Conservation (phyloP, 1,140 invertebrate species). For the Orius laevigatus region DNA sequence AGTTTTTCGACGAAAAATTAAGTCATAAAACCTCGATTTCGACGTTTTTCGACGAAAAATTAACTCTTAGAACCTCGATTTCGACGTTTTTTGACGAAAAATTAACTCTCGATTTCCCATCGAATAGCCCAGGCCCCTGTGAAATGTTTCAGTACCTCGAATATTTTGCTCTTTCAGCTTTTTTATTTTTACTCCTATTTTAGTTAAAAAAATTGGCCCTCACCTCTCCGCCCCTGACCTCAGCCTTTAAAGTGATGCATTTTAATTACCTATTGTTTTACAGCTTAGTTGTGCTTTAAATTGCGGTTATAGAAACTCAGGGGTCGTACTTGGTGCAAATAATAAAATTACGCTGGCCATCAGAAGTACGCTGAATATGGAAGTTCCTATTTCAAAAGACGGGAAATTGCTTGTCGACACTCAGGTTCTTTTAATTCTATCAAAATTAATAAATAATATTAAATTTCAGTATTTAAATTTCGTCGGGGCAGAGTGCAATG, state of each 20-base stretch:
- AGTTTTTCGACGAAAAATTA: too few relatives aligned
- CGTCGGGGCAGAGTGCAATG: constrained; percentile 20
- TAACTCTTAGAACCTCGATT: too few relatives aligned
- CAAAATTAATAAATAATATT: not conserved
- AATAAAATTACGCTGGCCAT: constrained; percentile 33
- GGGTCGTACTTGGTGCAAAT: constrained; percentile 31
- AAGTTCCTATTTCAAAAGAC: constrained; percentile 28
- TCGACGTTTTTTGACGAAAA: too few relatives aligned
- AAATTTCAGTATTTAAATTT: constrained; percentile 21
- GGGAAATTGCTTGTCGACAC: constrained; percentile 25
- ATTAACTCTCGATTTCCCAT: too few relatives aligned
- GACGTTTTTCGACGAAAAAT: too few relatives aligned
- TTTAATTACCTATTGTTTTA: not conserved
- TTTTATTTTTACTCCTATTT: too few relatives aligned
- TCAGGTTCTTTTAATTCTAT: constrained; percentile 22
- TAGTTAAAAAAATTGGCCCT: too few relatives aligned
- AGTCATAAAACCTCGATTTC: too few relatives aligned
- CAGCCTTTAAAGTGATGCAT: not conserved
- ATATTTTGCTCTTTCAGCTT: not conserved
- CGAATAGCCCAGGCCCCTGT: too few relatives aligned
- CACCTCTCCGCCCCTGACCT: too few relatives aligned
- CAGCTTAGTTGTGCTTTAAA: constrained; percentile 30
- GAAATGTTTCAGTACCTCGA: too few relatives aligned
- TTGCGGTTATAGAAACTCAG: constrained; percentile 36
- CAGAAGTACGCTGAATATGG: constrained; percentile 29